Evolutionary conservation across 2,888 invertebrate species (phyloP).

Genomic region (Alcis repandata): DNA sequence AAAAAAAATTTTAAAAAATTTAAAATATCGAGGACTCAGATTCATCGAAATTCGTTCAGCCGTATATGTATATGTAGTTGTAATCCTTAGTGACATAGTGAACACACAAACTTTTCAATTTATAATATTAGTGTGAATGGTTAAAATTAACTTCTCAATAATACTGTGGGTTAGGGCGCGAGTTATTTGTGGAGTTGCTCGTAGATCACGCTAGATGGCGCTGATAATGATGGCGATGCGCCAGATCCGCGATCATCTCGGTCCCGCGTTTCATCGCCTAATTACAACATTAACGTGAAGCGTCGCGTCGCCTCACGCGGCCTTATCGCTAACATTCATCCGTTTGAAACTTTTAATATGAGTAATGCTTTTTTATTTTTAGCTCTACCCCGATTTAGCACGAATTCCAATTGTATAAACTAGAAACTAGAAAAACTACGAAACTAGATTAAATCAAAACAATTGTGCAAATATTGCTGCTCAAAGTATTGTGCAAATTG

Average conservation of each 20-base stretch:
- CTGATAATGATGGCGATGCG: constrained; percentile 76
- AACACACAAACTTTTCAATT: neutral
- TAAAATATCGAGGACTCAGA: neutral
- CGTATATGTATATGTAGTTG: too few relatives aligned
- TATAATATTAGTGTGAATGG: constrained; percentile 1
- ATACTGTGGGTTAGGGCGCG: constrained; percentile 45
- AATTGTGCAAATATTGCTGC: constrained; percentile 3
- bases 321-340: constrained; percentile 43
- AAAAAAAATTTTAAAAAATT: neutral
- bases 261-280: constrained; percentile 69
- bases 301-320: constrained; percentile 55
- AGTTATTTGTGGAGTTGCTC: constrained; percentile 64
- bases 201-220: constrained; percentile 82
- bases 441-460: constrained; percentile 8
- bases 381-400: neutral
- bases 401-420: constrained; percentile 1
- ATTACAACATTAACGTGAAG: constrained; percentile 65
- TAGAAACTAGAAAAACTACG: neutral
- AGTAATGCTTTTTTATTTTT: constrained; percentile 8
- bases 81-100: too few relatives aligned
- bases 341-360: constrained; percentile 16
- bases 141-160: constrained; percentile 19
- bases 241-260: constrained; percentile 78
- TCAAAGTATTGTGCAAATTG: constrained; percentile 1
- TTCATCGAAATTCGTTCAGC: neutral